Conservation (phyloP, 92 coral and sea anemone genomes). For the Umimayanthus chanpuru region DNA sequence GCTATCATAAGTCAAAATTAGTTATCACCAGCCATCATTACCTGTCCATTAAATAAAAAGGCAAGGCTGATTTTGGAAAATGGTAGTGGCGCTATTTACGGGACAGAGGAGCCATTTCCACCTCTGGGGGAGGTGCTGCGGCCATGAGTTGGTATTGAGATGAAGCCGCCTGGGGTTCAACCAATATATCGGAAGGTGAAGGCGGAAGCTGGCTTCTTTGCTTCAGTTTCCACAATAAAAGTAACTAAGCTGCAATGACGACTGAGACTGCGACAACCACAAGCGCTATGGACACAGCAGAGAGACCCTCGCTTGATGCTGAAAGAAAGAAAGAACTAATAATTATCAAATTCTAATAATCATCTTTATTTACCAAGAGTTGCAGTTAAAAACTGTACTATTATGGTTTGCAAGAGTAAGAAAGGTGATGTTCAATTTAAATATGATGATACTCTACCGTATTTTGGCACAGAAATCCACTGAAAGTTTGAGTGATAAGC, state of each 20-base stretch:
- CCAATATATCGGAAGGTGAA: not conserved
- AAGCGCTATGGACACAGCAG: not conserved
- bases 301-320: not conserved
- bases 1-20: no score
- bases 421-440: no score
- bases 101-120: not conserved
- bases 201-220: not conserved
- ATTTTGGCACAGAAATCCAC: not conserved
- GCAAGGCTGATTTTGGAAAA: no score
- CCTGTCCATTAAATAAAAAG: no score
- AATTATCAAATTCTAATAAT: no score
- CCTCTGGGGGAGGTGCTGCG: not conserved
- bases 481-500: no score
- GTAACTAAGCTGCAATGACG: not conserved
- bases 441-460: not conserved
- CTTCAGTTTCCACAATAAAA: not conserved
- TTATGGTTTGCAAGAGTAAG: no score
- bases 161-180: not conserved
- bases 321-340: not conserved
- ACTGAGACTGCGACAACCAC: not conserved
- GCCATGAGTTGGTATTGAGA: not conserved
- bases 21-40: no score
- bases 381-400: no score
- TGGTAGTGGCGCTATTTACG: not conserved
- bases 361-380: no score